Base-by-base conservation (phyloP, 2,888 invertebrate genomes). In the Lepetodrilus schrolli region DNA sequence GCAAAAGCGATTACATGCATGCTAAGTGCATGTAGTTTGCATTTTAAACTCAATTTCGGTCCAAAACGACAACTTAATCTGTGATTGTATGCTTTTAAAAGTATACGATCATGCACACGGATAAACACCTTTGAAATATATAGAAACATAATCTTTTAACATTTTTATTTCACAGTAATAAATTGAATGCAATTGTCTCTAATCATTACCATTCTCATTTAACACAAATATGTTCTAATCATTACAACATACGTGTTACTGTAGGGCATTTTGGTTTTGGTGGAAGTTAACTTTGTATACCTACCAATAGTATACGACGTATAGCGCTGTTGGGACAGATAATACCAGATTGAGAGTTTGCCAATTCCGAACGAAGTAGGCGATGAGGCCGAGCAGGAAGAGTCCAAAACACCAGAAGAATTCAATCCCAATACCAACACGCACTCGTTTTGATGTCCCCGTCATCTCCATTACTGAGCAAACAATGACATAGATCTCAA, bases 331-430 rank as follows among this genome's bases (percentile, higher is more conserved):
- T 7, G 68, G 68, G 23, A 23, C 2, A 13, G 68, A 43, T n/a
- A 38, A 26, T 20, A 47, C 47, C 47, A 68, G 68, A 23, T 68
- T 43, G n/a, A 68, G 68, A 47, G 43, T 23, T 10, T 68, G 68
- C 68, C 68, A 68, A 30, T 68, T 47, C 4, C 68, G 68, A 17
- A 68, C 23, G 26, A 26, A 38, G 68, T 68, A 68, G 26, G 68
- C 68, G 13, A 68, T 21, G 30, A 13, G 21, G 13, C 68, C 68
- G 13, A 68, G 10, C 0, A 47, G 17, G 17, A 68, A 47, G 13
- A 68, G 47, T 3, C 68, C 68, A n/a, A 47, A 17, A n/a, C 68
- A 68, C 68, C 68, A 68, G 47, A 68, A 68, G 26, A 68, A 43
- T 30, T 68, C 10, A 8, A 68, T 68, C 5, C 43, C 23, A 5